Base-by-base conservation (phyloP, 2,113 vertebrate genomes). In the Chelonoidis abingdonii region DNA sequence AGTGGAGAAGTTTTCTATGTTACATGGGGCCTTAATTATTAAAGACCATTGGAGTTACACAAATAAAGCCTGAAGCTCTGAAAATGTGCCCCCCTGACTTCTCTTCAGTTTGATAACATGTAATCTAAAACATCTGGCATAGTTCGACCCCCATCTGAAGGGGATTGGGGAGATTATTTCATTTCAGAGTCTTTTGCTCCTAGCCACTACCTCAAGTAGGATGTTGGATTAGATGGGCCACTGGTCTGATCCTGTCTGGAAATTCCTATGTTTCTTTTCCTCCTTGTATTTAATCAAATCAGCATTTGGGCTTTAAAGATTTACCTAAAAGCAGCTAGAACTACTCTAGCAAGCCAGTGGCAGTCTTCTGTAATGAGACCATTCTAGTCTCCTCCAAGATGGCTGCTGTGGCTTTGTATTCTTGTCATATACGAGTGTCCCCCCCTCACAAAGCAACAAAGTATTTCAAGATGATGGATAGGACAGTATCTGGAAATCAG, bases 221-320 rank as follows among this genome's bases (percentile, higher is more conserved):
- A 2, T 2, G 8, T 9, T 89, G 13, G 88, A 87, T 12, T 0
- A 89, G 21, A 89, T 38, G 10, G 16, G 24, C 4, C 56, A 76
- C 1, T 0, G 22, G 3, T 41, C 54, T 93, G 52, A 84, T 41
- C 13, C 9, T 87, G 29, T 3, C 80, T 3, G 7, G 44, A 88
- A 90, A 84, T 80, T 13, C 1, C 11, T 31, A 75, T n/a, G 19
- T 79, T 93, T 82, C 41, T 94, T 95, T 93, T 62, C 86, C 69
- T 12, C 4, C 41, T 76, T 22, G 12, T 44, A 44, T 86, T 2
- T 83, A 86, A 81, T 53, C 25, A 95, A 94, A 92, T 24, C 22
- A 44, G 38, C 2, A 90, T 65, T 89, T 62, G 86, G 12, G 6
- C 44, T 90, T 86, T 95, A 96, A 94, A 89, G 80, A 94, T 97